Conservation (phyloP, 2,797 vertebrate genomes). For the Phaenicophaeus curvirostris region DNA sequence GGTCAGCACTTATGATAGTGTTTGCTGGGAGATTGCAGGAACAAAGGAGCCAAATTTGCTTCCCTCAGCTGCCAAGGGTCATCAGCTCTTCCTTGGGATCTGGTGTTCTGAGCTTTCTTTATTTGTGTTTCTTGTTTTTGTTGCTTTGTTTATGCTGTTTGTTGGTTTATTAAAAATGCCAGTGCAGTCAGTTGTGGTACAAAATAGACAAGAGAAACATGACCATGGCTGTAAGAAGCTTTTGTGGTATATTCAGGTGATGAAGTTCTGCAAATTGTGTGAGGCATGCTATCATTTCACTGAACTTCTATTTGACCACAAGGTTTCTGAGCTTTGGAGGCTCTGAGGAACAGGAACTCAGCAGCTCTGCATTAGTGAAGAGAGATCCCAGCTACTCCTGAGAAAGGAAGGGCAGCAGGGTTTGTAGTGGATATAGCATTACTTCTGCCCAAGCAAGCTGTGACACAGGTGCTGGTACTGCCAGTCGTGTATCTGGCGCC, state of each 20-base stretch:
- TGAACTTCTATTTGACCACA: neutral
- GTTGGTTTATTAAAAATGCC: neutral
- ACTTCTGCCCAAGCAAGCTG: neutral
- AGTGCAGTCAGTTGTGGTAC: neutral
- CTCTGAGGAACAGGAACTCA: neutral
- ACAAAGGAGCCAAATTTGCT: neutral
- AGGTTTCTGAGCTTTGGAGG: neutral
- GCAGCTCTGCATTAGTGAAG: neutral
- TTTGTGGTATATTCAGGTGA: neutral
- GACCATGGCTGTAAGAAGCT: neutral
- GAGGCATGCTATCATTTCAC: neutral
- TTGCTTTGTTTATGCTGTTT: neutral
- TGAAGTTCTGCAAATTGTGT: neutral
- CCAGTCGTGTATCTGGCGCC: neutral
- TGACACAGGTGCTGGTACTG: neutral
- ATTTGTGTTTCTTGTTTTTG: neutral
- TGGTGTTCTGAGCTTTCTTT: neutral
- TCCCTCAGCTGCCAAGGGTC: neutral
- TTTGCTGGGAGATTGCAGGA: neutral
- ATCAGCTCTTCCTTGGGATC: neutral
- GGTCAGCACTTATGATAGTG: neutral
- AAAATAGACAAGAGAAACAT: neutral
- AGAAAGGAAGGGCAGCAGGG: neutral
- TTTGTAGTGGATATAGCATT: neutral
- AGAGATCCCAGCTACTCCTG: neutral